Evolutionary conservation across 2,797 vertebrate genomes (phyloP).

Genomic region (Ispidina lecontei): DNA sequence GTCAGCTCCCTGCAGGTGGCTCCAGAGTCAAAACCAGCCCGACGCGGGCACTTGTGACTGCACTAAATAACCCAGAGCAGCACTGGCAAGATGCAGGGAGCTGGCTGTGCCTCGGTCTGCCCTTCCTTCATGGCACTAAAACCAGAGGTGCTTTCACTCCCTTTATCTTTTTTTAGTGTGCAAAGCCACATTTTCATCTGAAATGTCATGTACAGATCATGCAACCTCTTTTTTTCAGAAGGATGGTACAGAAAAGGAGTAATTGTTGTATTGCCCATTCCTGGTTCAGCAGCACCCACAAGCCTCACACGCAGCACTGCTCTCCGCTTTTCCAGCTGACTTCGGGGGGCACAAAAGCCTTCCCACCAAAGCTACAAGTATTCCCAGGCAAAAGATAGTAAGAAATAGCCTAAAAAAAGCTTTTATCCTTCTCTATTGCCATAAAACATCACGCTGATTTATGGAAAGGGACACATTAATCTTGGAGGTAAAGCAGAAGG

Average conservation of each 20-base stretch:
- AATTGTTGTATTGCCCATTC: background rate
- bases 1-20: slow-evolving; percentile 75
- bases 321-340: background rate
- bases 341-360: background rate
- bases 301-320: background rate
- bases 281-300: background rate
- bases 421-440: background rate
- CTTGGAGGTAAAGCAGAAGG: background rate
- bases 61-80: too few relatives aligned
- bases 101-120: rapidly evolving
- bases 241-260: background rate
- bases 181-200: too few relatives aligned
- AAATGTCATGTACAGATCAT: too few relatives aligned
- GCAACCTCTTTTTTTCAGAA: background rate
- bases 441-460: background rate
- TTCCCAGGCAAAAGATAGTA: slow-evolving; percentile 23
- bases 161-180: too few relatives aligned
- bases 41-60: too few relatives aligned
- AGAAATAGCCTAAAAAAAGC: slow-evolving; percentile 11
- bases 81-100: background rate
- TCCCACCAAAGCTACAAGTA: slow-evolving; percentile 9
- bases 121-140: background rate
- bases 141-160: too few relatives aligned
- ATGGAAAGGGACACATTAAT: background rate
- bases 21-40: slow-evolving; percentile 63